A percentile compares a stretch with the other conserved stretches of the same genome.
Conservation (phyloP, 2,888 invertebrate species). For the Spilosoma lubricipeda region DNA sequence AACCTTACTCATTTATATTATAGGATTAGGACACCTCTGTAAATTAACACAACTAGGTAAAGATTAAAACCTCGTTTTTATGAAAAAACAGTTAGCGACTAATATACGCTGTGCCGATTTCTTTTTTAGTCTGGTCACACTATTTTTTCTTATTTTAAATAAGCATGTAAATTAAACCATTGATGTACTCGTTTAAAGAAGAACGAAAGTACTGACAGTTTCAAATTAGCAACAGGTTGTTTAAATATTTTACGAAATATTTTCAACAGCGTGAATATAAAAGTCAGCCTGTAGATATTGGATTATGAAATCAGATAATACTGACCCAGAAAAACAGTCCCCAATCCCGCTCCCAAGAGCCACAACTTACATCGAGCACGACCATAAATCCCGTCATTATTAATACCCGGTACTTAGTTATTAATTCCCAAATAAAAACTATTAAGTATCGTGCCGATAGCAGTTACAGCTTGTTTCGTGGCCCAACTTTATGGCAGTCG, state of each 20-base stretch:
- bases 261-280: background rate
- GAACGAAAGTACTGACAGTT: too few relatives aligned
- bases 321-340: conserved; percentile 26
- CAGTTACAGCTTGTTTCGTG: conserved; percentile 61
- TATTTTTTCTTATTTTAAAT: background rate
- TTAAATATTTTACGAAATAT: background rate
- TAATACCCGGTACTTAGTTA: conserved; percentile 41
- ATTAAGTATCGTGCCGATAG: conserved; percentile 61
- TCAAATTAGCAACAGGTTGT: background rate
- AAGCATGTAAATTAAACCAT: background rate
- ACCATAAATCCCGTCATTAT: conserved; percentile 39
- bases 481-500: conserved; percentile 60
- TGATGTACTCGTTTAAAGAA: background rate
- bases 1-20: background rate
- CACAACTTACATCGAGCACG: conserved; percentile 23
- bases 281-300: background rate
- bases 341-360: conserved; percentile 11
- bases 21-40: background rate
- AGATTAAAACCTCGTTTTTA: background rate
- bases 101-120: background rate
- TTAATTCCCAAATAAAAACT: conserved; percentile 61
- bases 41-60: background rate
- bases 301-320: conserved; percentile 2
- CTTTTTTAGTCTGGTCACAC: background rate
- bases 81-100: background rate